Evolutionary conservation across 1,140 invertebrate genomes (phyloP), one percentile per base, ranked within the genome.

Genomic region (Colletes gigas): DNA sequence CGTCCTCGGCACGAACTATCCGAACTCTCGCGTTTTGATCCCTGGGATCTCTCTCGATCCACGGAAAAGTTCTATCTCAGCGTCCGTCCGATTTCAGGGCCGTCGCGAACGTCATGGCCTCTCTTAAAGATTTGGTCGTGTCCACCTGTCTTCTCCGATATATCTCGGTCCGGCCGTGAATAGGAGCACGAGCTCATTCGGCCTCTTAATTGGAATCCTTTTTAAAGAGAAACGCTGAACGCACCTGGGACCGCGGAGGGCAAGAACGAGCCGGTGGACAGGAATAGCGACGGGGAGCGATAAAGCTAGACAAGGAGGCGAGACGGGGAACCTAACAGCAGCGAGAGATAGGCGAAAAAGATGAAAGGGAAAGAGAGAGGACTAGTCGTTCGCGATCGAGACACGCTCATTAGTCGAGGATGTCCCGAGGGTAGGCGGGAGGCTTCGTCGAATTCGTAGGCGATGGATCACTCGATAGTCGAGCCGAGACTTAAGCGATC

Each of bases 401-500:
- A 88, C 83, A 88, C 84, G 82, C 86, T 90, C 89, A 90, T 90
- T 90, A 90, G 89, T 85, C 80, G 86, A 88, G 69, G 84, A 89
- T 83, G 83, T 88, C 88, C 83, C 77, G 81, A 86, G 88, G 87
- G 77, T 88, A 83, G 82, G 88, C 83, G 82, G 87, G 78, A 82
- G 83, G 79, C 74, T 91, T 91, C 89, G 88, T 87, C 88, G 89
- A 91, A 91, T 89, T 89, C 85, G 78, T 88, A 85, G 88, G 88
- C 91, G 89, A 91, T 92, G 89, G 90, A 92, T 92, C 90, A 91
- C 90, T 89, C 89, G 85, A 89, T 90, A 90, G 86, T 90, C 87
- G 85, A 89, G 90, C 76, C 85, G 83, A 88, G 91, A 92, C 90
- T 92, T 92, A 91, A 92, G 90, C 90, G 90, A 91, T 92, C 90